These are phyloP conservation scores for Phalanger gymnotis DNA, from an alignment of 2,797 vertebrate species.

Conservation along the genomic window DNA sequence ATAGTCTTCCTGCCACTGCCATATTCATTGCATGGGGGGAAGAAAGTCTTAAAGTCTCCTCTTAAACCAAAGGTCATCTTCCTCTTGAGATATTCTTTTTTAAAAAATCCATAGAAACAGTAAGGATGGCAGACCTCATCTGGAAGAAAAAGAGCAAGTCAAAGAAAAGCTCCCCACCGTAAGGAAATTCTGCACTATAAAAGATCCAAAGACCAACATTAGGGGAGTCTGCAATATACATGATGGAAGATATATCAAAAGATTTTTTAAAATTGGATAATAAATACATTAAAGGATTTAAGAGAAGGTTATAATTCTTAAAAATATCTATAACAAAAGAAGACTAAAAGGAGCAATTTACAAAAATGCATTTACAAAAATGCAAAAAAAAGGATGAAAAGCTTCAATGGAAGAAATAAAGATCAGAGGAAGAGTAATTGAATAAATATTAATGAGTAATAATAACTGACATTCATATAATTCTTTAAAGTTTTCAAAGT, in stretches of 20 bases:
- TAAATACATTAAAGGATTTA: neutral
- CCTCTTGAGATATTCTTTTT: neutral
- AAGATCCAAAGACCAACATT: neutral
- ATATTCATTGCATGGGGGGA: neutral
- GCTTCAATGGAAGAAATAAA: neutral
- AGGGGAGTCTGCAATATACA: neutral
- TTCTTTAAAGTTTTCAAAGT: neutral
- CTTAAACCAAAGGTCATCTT: neutral
- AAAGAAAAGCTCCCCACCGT: neutral
- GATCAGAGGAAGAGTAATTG: neutral
- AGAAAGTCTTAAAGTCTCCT: neutral
- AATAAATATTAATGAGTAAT: neutral
- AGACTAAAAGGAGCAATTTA: neutral
- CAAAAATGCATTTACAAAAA: neutral
- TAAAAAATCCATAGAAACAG: neutral
- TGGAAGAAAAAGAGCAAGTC: neutral
- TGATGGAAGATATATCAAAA: neutral
- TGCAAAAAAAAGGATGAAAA: neutral
- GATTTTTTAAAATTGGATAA: neutral
- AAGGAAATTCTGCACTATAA: neutral
- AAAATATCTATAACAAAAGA: neutral
- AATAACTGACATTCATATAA: neutral
- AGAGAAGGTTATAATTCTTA: neutral
- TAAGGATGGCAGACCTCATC: neutral
- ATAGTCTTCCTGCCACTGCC: neutral